Conservation (phyloP, 2,797 vertebrate genomes). For the Agapornis canus region DNA sequence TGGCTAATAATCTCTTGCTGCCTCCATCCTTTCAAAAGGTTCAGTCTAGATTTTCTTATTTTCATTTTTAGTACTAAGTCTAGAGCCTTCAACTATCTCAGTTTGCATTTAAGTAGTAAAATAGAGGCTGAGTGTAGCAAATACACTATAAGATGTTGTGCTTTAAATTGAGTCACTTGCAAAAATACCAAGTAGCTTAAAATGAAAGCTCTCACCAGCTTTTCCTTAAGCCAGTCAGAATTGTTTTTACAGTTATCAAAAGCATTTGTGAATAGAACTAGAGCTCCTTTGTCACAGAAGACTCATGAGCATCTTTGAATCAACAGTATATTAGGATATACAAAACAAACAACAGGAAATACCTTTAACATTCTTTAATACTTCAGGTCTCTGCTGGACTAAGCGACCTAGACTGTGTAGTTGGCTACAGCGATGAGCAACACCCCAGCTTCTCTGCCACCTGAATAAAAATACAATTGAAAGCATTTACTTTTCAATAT, state of each 20-base stretch:
- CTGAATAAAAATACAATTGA: slow-evolving; percentile 72
- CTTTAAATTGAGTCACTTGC: neutral
- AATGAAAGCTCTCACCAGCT: neutral
- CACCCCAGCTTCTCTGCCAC: slow-evolving; percentile 97
- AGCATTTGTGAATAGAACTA: neutral
- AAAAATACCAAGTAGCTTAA: neutral
- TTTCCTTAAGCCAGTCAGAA: neutral
- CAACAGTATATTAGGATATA: neutral
- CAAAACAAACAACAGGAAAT: neutral
- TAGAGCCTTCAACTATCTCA: neutral
- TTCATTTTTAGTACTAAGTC: neutral
- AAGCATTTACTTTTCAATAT: neutral
- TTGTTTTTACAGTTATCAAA: neutral
- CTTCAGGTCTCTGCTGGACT: slow-evolving; percentile 87
- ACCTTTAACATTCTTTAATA: slow-evolving; percentile 88
- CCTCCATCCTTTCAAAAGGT: neutral
- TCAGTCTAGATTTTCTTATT: neutral
- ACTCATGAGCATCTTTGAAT: neutral
- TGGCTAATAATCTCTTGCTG: neutral
- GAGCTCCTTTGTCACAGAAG: neutral
- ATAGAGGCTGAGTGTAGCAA: neutral
- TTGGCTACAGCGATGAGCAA: slow-evolving; percentile 90
- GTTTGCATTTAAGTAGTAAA: neutral
- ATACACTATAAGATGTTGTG: neutral
- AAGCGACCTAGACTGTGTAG: slow-evolving; percentile 92